A percentile compares a stretch with the other conserved stretches of the same genome.
phyloP scores from a whole-genome alignment of 2,797 vertebrate species.

The Thamnophis elegans region DNA sequence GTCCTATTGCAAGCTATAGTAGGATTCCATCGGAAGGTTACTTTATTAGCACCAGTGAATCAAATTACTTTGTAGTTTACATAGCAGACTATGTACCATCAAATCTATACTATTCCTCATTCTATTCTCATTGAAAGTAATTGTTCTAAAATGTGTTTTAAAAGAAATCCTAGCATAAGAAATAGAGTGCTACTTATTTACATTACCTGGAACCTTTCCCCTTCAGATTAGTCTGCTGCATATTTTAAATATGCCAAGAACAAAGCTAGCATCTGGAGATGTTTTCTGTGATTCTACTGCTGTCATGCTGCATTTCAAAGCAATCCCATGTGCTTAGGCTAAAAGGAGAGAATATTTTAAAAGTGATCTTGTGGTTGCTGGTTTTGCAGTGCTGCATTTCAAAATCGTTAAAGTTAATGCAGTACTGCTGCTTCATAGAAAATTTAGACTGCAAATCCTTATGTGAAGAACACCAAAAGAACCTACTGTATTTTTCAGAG shows the following conservation, averaged over 20 bases:
- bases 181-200: conserved; percentile 67
- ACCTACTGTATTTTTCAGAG: no score
- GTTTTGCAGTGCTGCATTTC: background rate
- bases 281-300: conserved; percentile 56
- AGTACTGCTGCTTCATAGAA: background rate
- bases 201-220: conserved; percentile 68
- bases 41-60: background rate
- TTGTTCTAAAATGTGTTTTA: background rate
- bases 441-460: background rate
- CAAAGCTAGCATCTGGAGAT: conserved; percentile 67
- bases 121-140: conserved; percentile 44
- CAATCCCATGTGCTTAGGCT: conserved; percentile 67
- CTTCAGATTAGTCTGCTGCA: conserved; percentile 62
- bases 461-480: background rate
- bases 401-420: background rate
- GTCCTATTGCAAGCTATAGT: background rate
- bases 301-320: conserved; percentile 58
- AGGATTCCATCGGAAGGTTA: background rate
- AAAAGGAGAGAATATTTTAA: conserved; percentile 50
- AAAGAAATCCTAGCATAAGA: conserved; percentile 64
- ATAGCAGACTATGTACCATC: conserved; percentile 1
- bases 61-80: background rate
- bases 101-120: conserved; percentile 31
- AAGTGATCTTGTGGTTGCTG: conserved; percentile 28
- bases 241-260: conserved; percentile 66